These are phyloP conservation scores for Talpa occidentalis DNA, from an alignment of 2,113 vertebrate genomes.

Conservation along the genomic window DNA sequence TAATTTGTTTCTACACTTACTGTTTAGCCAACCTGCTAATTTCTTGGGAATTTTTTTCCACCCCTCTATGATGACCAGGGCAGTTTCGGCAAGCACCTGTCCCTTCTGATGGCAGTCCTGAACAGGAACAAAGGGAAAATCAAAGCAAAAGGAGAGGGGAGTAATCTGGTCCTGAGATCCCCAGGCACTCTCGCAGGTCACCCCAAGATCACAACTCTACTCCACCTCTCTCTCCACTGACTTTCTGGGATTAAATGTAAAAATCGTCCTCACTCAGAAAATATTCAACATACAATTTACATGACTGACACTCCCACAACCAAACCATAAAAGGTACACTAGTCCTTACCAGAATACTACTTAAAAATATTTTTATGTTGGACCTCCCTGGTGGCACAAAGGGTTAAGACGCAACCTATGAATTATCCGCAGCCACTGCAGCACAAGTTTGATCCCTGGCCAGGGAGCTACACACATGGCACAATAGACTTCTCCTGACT, in stretches of 20 bases:
- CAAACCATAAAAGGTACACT: background rate
- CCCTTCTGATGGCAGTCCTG: background rate
- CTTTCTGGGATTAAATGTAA: constrained; percentile 23
- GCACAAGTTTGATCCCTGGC: too few relatives aligned
- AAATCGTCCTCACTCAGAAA: constrained; percentile 43
- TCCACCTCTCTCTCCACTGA: background rate
- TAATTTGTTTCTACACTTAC: constrained; percentile 35
- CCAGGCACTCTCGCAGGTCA: background rate
- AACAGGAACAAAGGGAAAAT: background rate
- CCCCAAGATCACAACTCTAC: background rate
- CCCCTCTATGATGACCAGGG: background rate
- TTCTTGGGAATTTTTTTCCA: background rate
- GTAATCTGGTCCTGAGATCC: background rate
- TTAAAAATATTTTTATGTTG: constrained; percentile 14
- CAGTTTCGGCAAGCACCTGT: background rate
- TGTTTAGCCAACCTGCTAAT: background rate
- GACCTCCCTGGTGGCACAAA: too few relatives aligned
- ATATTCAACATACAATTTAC: background rate
- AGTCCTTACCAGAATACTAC: constrained; percentile 14
- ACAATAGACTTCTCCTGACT: too few relatives aligned
- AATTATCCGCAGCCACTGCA: too few relatives aligned
- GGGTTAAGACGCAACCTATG: too few relatives aligned
- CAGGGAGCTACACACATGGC: too few relatives aligned
- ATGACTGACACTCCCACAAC: background rate
- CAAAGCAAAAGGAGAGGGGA: background rate